Percentiles rank a stretch among this genome's conserved stretches.
These are phyloP conservation scores for Calcarius lapponicus DNA, from an alignment of 2,797 vertebrate species.

Conservation along the genomic window DNA sequence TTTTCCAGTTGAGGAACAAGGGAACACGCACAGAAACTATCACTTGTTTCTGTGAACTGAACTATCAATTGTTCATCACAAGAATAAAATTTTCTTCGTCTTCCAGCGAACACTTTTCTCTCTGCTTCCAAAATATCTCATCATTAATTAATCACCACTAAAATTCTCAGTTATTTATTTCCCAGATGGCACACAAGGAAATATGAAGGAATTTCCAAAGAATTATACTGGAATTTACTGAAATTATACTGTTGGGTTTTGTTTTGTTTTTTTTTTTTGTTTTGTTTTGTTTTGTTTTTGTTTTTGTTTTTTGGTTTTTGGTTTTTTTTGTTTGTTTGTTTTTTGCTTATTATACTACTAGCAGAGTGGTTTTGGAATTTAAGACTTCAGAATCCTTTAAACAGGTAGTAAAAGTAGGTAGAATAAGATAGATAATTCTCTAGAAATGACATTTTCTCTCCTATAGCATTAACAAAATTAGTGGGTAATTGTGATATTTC, in stretches of 20 bases:
- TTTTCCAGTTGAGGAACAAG: neutral
- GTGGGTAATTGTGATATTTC: neutral
- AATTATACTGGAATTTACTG: neutral
- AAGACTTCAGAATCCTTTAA: neutral
- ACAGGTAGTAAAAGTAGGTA: neutral
- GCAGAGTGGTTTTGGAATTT: neutral
- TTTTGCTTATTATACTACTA: neutral
- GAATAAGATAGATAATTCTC: neutral
- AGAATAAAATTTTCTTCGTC: neutral
- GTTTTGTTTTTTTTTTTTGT: neutral
- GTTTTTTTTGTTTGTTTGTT: too few relatives aligned
- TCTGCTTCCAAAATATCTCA: neutral
- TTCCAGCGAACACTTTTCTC: neutral
- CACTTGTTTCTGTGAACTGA: too few relatives aligned
- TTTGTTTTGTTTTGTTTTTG: too few relatives aligned
- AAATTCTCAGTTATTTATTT: neutral
- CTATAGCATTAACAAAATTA: neutral
- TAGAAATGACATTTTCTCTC: neutral
- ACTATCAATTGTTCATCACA: neutral
- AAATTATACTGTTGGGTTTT: neutral
- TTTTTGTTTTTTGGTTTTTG: too few relatives aligned
- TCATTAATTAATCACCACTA: neutral
- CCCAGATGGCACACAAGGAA: neutral
- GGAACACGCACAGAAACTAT: neutral
- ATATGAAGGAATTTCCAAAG: neutral